Percentiles rank a stretch among this genome's conserved stretches.
These are phyloP conservation scores for Pollenia angustigena DNA, from an alignment of 2,888 invertebrate species.

Conservation along the genomic window DNA sequence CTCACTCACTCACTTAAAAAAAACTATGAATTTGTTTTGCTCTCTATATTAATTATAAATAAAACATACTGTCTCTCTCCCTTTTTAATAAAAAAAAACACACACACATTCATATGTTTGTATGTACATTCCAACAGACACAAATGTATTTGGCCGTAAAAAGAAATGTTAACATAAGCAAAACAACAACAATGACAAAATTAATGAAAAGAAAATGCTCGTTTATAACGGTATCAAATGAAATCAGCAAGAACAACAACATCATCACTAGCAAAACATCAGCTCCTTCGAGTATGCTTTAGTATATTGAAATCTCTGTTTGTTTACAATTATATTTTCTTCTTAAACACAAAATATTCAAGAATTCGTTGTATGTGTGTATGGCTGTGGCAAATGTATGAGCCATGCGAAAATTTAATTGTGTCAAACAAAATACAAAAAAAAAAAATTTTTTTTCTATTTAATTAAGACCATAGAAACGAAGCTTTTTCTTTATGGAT, in stretches of 20 bases:
- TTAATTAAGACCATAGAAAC: conserved; percentile 21
- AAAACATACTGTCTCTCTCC: too few species aligned
- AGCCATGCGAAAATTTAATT: neutral
- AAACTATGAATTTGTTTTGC: conserved; percentile 15
- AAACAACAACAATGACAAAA: conserved; percentile 1
- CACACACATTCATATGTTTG: neutral
- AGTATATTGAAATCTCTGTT: conserved; percentile 2
- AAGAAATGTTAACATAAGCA: conserved; percentile 18
- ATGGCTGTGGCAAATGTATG: neutral
- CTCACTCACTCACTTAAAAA: neutral
- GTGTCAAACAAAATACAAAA: neutral
- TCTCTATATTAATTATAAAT: neutral
- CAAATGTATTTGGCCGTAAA: conserved; percentile 32
- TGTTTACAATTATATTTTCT: neutral
- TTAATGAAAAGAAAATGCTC: too few species aligned
- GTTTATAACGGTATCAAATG: neutral
- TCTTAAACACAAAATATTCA: neutral
- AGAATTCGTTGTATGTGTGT: neutral
- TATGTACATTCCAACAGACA: neutral
- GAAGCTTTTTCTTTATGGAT: conserved; percentile 62
- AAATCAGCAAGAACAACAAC: conserved; percentile 17
- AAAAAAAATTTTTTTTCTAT: conserved; percentile 28
- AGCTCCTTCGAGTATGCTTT: conserved; percentile 55
- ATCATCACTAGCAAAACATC: conserved; percentile 20
- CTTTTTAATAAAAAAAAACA: neutral